Conservation (phyloP, 2,888 invertebrate species). For the Aphidius colemani region DNA sequence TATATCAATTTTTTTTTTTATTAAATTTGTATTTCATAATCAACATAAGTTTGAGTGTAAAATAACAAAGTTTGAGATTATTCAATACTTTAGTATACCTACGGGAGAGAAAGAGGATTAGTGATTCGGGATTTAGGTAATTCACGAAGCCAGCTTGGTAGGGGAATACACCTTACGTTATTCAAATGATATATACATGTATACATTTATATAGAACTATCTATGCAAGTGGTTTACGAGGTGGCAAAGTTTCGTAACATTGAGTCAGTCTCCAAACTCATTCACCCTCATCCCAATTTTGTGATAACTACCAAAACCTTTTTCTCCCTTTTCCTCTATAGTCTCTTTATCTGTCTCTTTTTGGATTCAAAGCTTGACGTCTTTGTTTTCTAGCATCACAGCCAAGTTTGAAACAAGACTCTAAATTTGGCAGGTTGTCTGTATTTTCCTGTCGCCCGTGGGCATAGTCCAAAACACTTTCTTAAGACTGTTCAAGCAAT, state of each 20-base stretch:
- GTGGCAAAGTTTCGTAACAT: slow-evolving; percentile 12
- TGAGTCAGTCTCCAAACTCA: not conserved
- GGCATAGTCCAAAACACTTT: not conserved
- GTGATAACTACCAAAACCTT: too few relatives aligned
- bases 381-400: not conserved
- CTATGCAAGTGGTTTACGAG: slow-evolving; percentile 6
- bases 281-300: slow-evolving; percentile 1
- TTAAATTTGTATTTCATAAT: too few relatives aligned
- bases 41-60: too few relatives aligned
- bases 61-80: too few relatives aligned
- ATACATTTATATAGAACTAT: too few relatives aligned
- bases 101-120: slow-evolving; percentile 8
- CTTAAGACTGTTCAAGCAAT: not conserved
- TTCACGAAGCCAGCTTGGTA: slow-evolving; percentile 3
- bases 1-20: too few relatives aligned
- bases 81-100: not conserved
- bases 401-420: slow-evolving; percentile 11
- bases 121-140: slow-evolving; percentile 12
- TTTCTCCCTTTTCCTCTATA: too few relatives aligned
- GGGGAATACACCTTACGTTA: slow-evolving; percentile 1
- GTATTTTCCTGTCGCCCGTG: slow-evolving; percentile 13
- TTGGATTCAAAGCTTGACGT: too few relatives aligned
- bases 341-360: too few relatives aligned
- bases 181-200: slow-evolving; percentile 1
- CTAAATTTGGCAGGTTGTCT: slow-evolving; percentile 8